phyloP scores from a whole-genome alignment of 2,113 vertebrate genomes.

The Callipepla squamata region DNA sequence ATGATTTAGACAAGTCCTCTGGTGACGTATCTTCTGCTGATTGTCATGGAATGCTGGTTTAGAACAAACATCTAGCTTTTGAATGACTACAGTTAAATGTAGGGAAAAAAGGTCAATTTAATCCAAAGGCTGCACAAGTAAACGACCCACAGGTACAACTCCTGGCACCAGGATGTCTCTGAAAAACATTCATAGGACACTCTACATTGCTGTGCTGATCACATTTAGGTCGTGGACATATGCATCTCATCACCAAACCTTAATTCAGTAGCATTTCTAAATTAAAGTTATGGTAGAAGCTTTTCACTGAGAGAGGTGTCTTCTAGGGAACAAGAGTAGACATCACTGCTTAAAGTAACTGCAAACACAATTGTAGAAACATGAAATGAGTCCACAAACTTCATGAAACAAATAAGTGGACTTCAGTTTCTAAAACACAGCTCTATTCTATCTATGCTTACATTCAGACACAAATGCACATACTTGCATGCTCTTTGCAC shows the following conservation, averaged over 20 bases:
- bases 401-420: background rate
- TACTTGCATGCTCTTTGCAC: background rate
- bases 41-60: background rate
- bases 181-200: background rate
- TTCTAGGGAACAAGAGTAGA: background rate
- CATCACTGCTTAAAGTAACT: background rate
- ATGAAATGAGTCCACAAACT: background rate
- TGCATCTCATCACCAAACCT: background rate
- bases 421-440: background rate
- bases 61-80: background rate
- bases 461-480: background rate
- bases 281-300: background rate
- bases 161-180: background rate
- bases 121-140: background rate
- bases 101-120: background rate
- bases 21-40: background rate
- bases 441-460: background rate
- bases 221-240: background rate
- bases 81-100: background rate
- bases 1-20: background rate
- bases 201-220: background rate
- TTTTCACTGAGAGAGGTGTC: background rate
- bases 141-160: background rate
- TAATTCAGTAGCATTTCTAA: background rate
- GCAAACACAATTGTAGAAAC: background rate